Percentiles rank a stretch among this genome's conserved stretches.
Evolutionary conservation across 2,888 invertebrate species (phyloP).

Genomic region (Sinohyriopsis cumingii): DNA sequence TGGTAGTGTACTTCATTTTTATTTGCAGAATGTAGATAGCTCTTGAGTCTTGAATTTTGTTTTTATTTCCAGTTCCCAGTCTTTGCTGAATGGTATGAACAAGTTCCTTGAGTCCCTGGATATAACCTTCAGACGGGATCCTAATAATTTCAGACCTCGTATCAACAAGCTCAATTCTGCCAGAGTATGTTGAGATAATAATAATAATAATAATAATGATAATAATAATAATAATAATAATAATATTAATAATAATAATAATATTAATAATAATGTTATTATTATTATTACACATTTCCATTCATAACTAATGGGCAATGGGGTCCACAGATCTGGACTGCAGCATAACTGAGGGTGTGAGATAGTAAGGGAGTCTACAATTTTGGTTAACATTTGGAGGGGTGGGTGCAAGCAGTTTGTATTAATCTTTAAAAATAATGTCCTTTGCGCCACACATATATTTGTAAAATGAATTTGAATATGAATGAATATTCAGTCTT

Average conservation of each 20-base stretch:
- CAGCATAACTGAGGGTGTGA: too few relatives aligned
- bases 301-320: too few relatives aligned
- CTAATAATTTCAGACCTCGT: conserved; percentile 97
- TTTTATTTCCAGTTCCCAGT: conserved; percentile 78
- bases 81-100: conserved; percentile 97
- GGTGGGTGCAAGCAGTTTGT: too few relatives aligned
- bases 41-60: background rate
- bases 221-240: background rate
- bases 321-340: too few relatives aligned
- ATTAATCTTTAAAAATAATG: too few relatives aligned
- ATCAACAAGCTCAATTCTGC: conserved; percentile 98
- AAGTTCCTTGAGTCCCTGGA: conserved; percentile 93
- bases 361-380: too few relatives aligned
- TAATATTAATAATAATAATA: too few relatives aligned
- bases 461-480: too few relatives aligned
- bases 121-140: conserved; percentile 98
- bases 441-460: too few relatives aligned
- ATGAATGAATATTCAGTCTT: too few relatives aligned
- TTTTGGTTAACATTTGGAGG: too few relatives aligned
- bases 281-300: too few relatives aligned
- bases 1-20: background rate
- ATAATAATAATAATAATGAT: background rate
- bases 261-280: background rate
- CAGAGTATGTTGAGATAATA: conserved; percentile 78
- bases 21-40: background rate